phyloP scores from a whole-genome alignment of 2,113 vertebrate species.

The Gallinago jamesoni region DNA sequence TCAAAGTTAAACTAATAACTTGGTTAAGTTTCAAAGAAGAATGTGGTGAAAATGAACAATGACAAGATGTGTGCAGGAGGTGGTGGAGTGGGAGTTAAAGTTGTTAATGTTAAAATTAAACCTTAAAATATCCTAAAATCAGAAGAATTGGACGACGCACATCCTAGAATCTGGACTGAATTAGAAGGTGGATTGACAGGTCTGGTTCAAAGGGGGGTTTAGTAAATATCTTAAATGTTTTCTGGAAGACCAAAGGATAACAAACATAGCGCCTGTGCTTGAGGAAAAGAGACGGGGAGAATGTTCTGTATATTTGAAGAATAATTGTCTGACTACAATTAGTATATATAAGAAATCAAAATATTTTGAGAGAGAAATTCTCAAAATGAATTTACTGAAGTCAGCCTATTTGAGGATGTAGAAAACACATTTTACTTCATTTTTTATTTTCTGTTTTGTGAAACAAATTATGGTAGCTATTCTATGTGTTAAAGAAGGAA shows the following conservation, averaged over 20 bases:
- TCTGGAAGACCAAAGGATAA: background rate
- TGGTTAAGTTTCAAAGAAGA: background rate
- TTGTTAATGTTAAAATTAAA: background rate
- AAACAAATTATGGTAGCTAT: background rate
- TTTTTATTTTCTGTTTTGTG: background rate
- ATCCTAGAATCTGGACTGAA: background rate
- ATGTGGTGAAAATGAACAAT: background rate
- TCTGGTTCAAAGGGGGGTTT: accelerated
- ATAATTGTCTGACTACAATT: background rate
- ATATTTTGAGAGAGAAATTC: background rate
- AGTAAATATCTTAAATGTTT: background rate
- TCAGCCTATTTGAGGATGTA: accelerated
- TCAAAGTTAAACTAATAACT: background rate
- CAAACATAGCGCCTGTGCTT: background rate
- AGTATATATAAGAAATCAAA: background rate
- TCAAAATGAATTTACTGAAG: background rate
- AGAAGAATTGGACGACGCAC: accelerated
- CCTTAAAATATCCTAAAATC: background rate
- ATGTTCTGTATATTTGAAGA: background rate
- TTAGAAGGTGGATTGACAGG: background rate
- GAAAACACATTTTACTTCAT: background rate
- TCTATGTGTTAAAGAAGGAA: background rate
- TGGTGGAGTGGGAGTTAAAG: background rate
- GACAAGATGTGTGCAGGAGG: background rate
- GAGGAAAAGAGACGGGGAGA: background rate